Conservation (phyloP, 2,113 vertebrate species). For the Capreolus pygargus region DNA sequence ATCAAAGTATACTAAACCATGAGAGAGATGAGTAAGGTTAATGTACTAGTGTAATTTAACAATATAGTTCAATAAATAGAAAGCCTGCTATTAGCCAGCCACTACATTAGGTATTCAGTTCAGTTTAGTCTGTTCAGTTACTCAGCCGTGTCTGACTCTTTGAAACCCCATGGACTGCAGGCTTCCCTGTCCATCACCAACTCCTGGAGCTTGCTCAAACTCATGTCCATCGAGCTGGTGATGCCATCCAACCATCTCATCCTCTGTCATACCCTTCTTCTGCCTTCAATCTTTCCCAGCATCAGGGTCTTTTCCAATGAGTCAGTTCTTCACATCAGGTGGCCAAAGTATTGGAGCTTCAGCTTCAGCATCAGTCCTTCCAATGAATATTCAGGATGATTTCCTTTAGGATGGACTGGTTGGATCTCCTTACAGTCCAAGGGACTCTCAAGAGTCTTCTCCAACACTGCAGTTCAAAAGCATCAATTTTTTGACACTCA, state of each 20-base stretch:
- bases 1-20: conserved; percentile 34
- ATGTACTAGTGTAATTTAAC: conserved; percentile 32
- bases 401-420: not conserved
- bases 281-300: not conserved
- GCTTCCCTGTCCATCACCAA: not conserved
- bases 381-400: not conserved
- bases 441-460: not conserved
- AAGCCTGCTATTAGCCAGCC: not conserved
- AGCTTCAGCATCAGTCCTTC: not conserved
- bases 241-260: not conserved
- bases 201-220: not conserved
- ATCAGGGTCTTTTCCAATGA: not conserved
- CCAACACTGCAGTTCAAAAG: not conserved
- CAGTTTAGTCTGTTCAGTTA: not conserved
- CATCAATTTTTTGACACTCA: not conserved
- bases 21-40: conserved; percentile 35
- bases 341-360: not conserved
- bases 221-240: not conserved
- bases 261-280: not conserved
- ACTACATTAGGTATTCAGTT: not conserved
- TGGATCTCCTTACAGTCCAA: not conserved
- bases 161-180: not conserved
- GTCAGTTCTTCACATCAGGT: not conserved
- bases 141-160: not conserved
- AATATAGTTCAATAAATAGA: conserved; percentile 36